phyloP scores from a whole-genome alignment of 1,140 invertebrate species.

The Papilio dardanus region DNA sequence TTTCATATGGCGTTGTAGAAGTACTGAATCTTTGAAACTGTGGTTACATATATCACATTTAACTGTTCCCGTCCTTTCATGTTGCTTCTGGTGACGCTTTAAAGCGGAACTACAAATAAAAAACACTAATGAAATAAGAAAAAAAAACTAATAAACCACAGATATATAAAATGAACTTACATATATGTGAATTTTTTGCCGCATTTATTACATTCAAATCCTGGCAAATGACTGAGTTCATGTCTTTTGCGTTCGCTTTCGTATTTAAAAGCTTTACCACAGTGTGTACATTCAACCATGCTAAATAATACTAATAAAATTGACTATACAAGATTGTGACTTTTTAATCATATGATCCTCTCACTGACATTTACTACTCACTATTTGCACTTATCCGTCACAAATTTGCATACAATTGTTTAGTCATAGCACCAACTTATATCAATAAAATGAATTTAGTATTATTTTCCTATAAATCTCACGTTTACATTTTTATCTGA shows the following conservation, averaged over 20 bases:
- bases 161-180: slow-evolving; percentile 54
- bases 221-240: slow-evolving; percentile 66
- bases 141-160: background rate
- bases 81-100: slow-evolving; percentile 71
- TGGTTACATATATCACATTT: slow-evolving; percentile 61
- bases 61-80: slow-evolving; percentile 62
- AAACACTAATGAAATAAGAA: slow-evolving; percentile 5
- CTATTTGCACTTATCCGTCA: background rate
- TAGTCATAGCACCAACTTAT: background rate
- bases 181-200: slow-evolving; percentile 73
- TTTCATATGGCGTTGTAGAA: slow-evolving; percentile 69
- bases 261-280: slow-evolving; percentile 70
- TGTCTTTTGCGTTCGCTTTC: slow-evolving; percentile 73
- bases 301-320: background rate
- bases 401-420: background rate
- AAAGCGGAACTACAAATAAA: slow-evolving; percentile 65
- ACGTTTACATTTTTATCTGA: background rate
- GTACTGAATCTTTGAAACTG: slow-evolving; percentile 62
- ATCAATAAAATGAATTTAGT: background rate
- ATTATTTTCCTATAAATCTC: background rate
- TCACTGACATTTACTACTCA: background rate
- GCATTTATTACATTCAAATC: slow-evolving; percentile 68
- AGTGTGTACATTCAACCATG: slow-evolving; percentile 58
- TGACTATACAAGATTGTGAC: background rate
- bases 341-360: background rate